A percentile compares a stretch with the other conserved stretches of the same genome.
Evolutionary conservation across 2,888 invertebrate species (phyloP).

Genomic region (Rhopalosiphum nymphaeae): DNA sequence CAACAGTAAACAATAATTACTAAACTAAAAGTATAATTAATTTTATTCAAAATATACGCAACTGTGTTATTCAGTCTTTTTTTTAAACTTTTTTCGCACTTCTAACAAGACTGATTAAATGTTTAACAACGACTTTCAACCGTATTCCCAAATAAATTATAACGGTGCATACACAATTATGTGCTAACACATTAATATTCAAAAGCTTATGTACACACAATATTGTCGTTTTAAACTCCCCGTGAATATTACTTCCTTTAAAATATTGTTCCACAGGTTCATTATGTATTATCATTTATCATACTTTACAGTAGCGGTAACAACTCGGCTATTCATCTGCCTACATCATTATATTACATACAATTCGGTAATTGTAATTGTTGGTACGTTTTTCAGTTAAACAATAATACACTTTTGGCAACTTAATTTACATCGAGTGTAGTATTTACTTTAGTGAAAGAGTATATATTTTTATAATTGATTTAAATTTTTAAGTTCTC

Average conservation of each 20-base stretch:
- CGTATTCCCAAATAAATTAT: constrained; percentile 34
- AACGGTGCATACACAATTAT: constrained; percentile 41
- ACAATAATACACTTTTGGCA: not conserved
- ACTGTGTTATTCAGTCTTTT: constrained; percentile 31
- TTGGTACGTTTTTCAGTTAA: not conserved
- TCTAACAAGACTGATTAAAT: constrained; percentile 41
- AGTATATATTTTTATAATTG: not conserved
- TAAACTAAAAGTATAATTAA: constrained; percentile 42
- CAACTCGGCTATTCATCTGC: too few species aligned
- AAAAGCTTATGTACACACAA: constrained; percentile 52
- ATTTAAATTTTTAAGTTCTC: not conserved
- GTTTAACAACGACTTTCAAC: constrained; percentile 46
- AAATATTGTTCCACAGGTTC: constrained; percentile 5
- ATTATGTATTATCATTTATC: not conserved
- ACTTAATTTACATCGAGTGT: not conserved
- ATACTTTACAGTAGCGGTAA: not conserved
- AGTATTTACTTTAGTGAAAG: not conserved
- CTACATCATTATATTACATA: not conserved
- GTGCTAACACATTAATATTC: constrained; percentile 49
- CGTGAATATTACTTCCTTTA: not conserved
- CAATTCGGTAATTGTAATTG: not conserved
- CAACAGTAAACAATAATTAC: not conserved
- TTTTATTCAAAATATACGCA: constrained; percentile 11
- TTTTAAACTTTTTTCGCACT: not conserved
- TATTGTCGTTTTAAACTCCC: constrained; percentile 25